These are phyloP conservation scores for Drosophila willistoni DNA, from an alignment of 1,140 invertebrate species.

Conservation along the genomic window DNA sequence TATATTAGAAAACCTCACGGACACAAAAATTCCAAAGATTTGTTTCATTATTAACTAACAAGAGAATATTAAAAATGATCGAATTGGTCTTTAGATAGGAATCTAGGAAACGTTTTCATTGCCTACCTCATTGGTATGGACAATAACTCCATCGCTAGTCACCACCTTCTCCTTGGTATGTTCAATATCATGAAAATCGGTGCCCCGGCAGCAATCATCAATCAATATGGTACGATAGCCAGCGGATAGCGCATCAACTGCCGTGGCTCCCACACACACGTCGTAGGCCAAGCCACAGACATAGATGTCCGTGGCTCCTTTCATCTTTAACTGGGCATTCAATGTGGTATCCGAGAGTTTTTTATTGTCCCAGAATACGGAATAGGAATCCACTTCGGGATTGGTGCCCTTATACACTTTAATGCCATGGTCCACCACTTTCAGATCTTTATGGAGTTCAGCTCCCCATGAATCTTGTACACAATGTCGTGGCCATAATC, in stretches of 20 bases:
- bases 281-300: constrained; percentile 98
- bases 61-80: neutral
- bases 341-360: constrained; percentile 94
- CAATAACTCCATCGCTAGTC: constrained; percentile 90
- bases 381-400: constrained; percentile 97
- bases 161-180: constrained; percentile 90
- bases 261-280: constrained; percentile 97
- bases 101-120: too few species aligned
- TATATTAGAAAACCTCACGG: too few species aligned
- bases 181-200: constrained; percentile 92
- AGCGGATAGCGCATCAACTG: constrained; percentile 92
- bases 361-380: constrained; percentile 99
- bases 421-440: constrained; percentile 90
- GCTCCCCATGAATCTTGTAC: constrained; percentile 97
- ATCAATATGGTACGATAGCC: constrained; percentile 95
- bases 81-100: neutral
- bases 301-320: constrained; percentile 95
- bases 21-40: too few species aligned
- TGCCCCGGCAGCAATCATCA: constrained; percentile 95
- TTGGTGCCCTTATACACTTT: constrained; percentile 97
- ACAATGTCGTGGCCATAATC: constrained; percentile 97
- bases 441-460: constrained; percentile 95
- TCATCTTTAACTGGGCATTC: constrained; percentile 90
- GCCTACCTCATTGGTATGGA: constrained; percentile 87
- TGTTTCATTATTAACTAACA: too few species aligned